Conservation (phyloP, 2,797 vertebrate species). For the Denticeps clupeoides region DNA sequence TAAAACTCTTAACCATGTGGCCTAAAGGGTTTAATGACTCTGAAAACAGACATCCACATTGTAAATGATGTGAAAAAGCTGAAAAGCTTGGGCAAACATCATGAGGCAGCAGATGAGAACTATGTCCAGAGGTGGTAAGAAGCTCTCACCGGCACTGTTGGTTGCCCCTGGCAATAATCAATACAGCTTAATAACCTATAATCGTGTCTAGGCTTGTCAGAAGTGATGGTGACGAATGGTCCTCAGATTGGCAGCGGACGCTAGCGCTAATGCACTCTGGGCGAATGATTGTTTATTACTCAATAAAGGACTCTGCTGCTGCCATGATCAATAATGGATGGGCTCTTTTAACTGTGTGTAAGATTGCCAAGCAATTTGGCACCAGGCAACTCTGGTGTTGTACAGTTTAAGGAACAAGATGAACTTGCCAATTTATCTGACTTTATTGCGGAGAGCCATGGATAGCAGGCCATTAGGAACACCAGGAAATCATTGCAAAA, state of each 20-base stretch:
- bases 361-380: too few relatives aligned
- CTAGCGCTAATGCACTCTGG: constrained; percentile 51
- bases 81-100: background rate
- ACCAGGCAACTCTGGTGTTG: too few relatives aligned
- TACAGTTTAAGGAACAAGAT: too few relatives aligned
- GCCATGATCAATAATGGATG: constrained; percentile 57
- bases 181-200: constrained; percentile 58
- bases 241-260: constrained; percentile 31
- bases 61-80: background rate
- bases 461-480: too few relatives aligned
- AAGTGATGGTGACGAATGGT: constrained; percentile 56
- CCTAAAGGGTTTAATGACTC: too few relatives aligned
- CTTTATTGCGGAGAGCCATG: too few relatives aligned
- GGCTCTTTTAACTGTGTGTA: constrained; percentile 39
- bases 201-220: constrained; percentile 48
- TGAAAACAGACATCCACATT: too few relatives aligned
- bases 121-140: constrained; percentile 26
- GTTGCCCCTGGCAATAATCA: constrained; percentile 44
- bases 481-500: too few relatives aligned
- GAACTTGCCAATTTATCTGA: too few relatives aligned
- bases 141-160: constrained; percentile 28
- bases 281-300: constrained; percentile 57
- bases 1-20: too few relatives aligned
- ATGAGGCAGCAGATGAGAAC: background rate
- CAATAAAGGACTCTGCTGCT: constrained; percentile 52